Base-by-base conservation (phyloP, 1,140 invertebrate species). In the Brachystomella parvula region DNA sequence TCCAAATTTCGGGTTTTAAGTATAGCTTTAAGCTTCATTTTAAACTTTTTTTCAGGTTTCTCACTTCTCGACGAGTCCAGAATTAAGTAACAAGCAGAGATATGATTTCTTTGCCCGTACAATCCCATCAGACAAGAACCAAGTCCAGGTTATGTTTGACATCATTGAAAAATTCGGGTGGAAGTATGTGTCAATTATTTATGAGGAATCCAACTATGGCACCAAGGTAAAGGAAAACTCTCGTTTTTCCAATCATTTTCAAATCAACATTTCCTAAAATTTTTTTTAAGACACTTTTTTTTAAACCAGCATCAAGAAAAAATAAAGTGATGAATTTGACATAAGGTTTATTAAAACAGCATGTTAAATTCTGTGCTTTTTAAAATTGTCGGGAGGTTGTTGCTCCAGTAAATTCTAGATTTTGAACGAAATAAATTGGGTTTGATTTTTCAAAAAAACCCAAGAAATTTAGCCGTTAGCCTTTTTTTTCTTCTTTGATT, bases 131-230 rank as follows among this genome's bases (percentile, higher is more conserved):
- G 94, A 97, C 78, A 87, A 90, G 74, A 88, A 95, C 79, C 94
- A 96, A 79, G 93, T 94, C 0, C 88, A 91, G 75, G 94, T 90
- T 0, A 96, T 97, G 89, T 90, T 96, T 1, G 90, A 94, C 73
- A 91, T 97, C 70, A 88, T 96, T n/a, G 84, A 84, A 64, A 79
- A 80, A 67, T 85, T 96, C 76, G 84, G 85, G 26, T 96, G 94
- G 94, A 92, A 89, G 68, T 97, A 96, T 78, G 87, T 97, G 0
- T 95, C 92, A 29, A 90, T 97, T 60, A 88, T 97, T 61, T 96
- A 96, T 75, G 94, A 97, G 79, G 94, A 97, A 77, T 95, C 92
- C 57, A 96, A 92, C 79, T 97, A 97, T 74, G 94, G 94, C 2
- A 92, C 94, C 49, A 93, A 95, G 86, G 94, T 96, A 78, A 60